phyloP scores from a whole-genome alignment of 1,140 invertebrate species.

The Drosophila ficusphila region DNA sequence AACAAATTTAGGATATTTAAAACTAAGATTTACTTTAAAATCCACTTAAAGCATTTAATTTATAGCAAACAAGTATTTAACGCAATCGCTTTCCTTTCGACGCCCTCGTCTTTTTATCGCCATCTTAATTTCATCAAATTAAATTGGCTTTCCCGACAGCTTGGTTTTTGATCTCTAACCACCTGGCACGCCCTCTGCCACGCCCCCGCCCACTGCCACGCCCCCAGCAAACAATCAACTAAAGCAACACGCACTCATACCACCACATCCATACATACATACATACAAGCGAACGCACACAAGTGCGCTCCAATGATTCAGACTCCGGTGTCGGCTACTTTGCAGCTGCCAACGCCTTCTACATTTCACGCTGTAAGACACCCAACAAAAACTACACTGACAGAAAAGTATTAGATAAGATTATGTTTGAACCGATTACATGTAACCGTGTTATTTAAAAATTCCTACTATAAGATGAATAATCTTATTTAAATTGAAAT shows the following conservation, averaged over 20 bases:
- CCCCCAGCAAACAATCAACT: slow-evolving; percentile 75
- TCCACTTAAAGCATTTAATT: too few species aligned
- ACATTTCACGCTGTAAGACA: slow-evolving; percentile 59
- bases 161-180: neutral
- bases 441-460: too few species aligned
- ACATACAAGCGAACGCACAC: slow-evolving; percentile 5
- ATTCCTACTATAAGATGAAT: too few species aligned
- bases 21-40: too few species aligned
- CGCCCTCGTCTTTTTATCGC: slow-evolving; percentile 36
- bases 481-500: too few species aligned
- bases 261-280: slow-evolving; percentile 13
- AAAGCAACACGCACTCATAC: slow-evolving; percentile 50
- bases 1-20: too few species aligned
- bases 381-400: slow-evolving; percentile 31
- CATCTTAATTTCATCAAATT: slow-evolving; percentile 71
- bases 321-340: slow-evolving; percentile 41
- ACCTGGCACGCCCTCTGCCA: neutral
- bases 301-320: slow-evolving; percentile 28
- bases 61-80: too few species aligned
- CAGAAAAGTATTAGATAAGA: neutral
- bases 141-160: slow-evolving; percentile 59
- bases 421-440: too few species aligned
- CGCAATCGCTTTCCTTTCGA: neutral
- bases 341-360: slow-evolving; percentile 46
- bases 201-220: slow-evolving; percentile 47